Evolutionary conservation across 2,888 invertebrate genomes (phyloP).

Genomic region (Agonum fuliginosum): DNA sequence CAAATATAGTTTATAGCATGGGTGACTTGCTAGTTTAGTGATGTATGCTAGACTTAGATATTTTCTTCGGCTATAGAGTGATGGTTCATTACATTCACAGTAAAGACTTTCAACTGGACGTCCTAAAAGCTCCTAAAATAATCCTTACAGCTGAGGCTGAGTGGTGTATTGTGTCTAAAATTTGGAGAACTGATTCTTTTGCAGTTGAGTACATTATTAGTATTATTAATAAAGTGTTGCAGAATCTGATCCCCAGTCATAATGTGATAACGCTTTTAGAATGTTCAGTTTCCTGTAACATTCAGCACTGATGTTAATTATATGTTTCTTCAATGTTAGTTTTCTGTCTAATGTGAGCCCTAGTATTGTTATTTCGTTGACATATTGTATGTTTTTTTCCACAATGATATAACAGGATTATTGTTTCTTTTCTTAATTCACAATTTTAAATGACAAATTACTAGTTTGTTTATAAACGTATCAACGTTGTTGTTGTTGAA

Average conservation of each 20-base stretch:
- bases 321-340: conserved; percentile 2
- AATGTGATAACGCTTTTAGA: neutral
- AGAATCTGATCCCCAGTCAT: conserved; percentile 2
- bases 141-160: no score
- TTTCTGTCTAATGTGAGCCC: neutral
- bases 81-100: neutral
- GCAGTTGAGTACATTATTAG: no score
- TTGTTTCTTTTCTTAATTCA: neutral
- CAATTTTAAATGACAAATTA: no score
- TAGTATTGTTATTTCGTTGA: neutral
- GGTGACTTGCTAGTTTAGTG: neutral
- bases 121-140: neutral
- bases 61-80: neutral
- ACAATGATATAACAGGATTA: neutral
- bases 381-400: neutral
- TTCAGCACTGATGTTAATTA: neutral
- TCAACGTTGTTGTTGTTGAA: no score
- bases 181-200: no score
- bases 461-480: no score
- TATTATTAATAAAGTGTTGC: neutral
- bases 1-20: neutral
- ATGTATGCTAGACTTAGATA: neutral
- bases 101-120: conserved; percentile 14
- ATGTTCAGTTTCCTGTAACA: neutral
- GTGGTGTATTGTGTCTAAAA: no score